These are phyloP conservation scores for Poeciliopsis turneri DNA, from an alignment of 2,797 vertebrate genomes.

Conservation along the genomic window DNA sequence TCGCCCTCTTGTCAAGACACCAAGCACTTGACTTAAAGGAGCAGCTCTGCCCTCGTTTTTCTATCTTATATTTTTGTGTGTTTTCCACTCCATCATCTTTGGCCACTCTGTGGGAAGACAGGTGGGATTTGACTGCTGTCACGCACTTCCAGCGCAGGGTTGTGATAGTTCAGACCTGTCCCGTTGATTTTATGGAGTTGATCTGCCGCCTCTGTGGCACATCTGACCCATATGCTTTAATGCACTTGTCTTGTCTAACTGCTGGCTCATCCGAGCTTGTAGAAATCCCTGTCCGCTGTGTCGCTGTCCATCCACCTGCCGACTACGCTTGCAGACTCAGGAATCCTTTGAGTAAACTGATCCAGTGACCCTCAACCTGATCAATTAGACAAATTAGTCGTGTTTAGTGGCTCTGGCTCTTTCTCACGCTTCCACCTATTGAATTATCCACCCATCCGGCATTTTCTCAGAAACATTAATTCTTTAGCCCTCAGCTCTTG, in stretches of 20 bases:
- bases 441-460: constrained; percentile 10
- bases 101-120: constrained; percentile 7
- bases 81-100: constrained; percentile 39
- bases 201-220: constrained; percentile 7
- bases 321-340: constrained; percentile 7
- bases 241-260: constrained; percentile 4
- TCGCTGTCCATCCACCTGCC: constrained; percentile 1
- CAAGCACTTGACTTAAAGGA: constrained; percentile 27
- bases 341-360: constrained; percentile 43
- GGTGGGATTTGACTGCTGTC: constrained; percentile 24
- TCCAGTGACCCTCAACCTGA: constrained; percentile 43
- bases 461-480: constrained; percentile 16
- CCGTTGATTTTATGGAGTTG: constrained; percentile 24
- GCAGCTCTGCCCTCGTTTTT: constrained; percentile 2
- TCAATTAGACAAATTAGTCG: constrained; percentile 52
- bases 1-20: constrained; percentile 26
- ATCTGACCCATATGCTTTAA: constrained; percentile 29
- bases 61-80: background rate
- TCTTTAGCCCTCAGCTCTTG: constrained; percentile 18
- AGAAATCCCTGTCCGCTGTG: background rate
- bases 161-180: constrained; percentile 27
- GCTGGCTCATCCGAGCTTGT: background rate
- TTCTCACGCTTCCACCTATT: constrained; percentile 10
- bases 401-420: constrained; percentile 33
- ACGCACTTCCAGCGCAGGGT: constrained; percentile 26